A percentile compares a stretch with the other conserved stretches of the same genome.
Evolutionary conservation across 2,113 vertebrate species (phyloP).

Genomic region (Dermatemys mawii): DNA sequence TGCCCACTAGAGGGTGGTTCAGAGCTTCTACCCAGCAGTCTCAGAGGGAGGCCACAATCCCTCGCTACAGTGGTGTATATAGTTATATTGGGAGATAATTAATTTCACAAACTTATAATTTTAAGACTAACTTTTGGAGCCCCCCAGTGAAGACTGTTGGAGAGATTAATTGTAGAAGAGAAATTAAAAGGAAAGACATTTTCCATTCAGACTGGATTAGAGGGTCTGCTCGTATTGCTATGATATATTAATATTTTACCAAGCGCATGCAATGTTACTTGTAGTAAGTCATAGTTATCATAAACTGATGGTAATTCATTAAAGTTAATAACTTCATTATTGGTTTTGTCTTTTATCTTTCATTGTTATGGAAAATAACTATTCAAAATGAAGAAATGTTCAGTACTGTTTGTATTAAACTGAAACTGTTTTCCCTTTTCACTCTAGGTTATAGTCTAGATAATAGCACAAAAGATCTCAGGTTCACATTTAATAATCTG

Average conservation of each 20-base stretch:
- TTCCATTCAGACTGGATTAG: neutral
- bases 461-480: slow-evolving; percentile 88
- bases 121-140: neutral
- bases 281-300: neutral
- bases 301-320: neutral
- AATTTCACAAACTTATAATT: neutral
- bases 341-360: neutral
- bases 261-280: neutral
- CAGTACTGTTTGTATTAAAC: neutral
- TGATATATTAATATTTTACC: neutral
- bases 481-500: slow-evolving; percentile 84
- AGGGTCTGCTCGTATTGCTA: neutral
- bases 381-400: neutral
- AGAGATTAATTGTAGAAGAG: neutral
- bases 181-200: neutral
- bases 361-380: neutral
- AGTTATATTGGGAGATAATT: neutral
- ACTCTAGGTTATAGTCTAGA: slow-evolving; percentile 86
- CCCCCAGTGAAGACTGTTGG: neutral
- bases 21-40: too few species aligned
- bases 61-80: neutral
- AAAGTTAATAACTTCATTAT: neutral
- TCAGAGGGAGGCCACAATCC: too few species aligned
- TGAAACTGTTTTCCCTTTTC: neutral
- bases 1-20: neutral